Conservation (phyloP, 1,140 invertebrate species). For the Drosophila orena region DNA sequence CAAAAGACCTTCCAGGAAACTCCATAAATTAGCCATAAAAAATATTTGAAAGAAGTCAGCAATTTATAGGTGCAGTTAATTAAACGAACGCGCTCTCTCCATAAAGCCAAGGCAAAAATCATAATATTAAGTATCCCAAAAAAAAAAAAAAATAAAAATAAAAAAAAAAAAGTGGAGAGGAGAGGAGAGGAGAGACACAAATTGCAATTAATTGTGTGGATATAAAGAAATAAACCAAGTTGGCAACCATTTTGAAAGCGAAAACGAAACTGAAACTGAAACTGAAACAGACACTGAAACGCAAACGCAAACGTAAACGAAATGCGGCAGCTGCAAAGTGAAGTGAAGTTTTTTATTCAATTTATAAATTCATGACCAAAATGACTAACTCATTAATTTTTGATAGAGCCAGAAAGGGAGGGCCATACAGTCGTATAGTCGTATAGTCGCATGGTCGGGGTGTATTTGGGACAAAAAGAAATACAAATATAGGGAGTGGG, state of each 20-base stretch:
- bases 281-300: conserved; percentile 6
- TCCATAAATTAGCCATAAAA: conserved; percentile 24
- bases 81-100: conserved; percentile 30
- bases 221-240: conserved; percentile 18
- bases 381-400: conserved; percentile 83
- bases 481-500: conserved; percentile 12
- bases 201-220: conserved; percentile 70
- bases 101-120: conserved; percentile 16
- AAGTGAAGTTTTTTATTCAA: conserved; percentile 77
- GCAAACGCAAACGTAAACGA: conserved; percentile 13
- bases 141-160: conserved; percentile 4
- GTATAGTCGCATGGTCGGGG: conserved; percentile 1
- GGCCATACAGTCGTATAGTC: background rate
- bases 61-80: conserved; percentile 60
- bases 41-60: conserved; percentile 13
- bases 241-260: conserved; percentile 65
- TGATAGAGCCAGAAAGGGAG: conserved; percentile 51
- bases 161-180: too few relatives aligned
- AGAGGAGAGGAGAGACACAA: conserved; percentile 26
- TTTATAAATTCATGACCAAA: conserved; percentile 82
- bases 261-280: conserved; percentile 32
- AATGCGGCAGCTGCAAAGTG: conserved; percentile 67
- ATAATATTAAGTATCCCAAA: conserved; percentile 22
- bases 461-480: conserved; percentile 40
- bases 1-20: conserved; percentile 21